A percentile compares a stretch with the other conserved stretches of the same genome.
Conservation (phyloP, 2,797 vertebrate species). For the Ambastaia sidthimunki region DNA sequence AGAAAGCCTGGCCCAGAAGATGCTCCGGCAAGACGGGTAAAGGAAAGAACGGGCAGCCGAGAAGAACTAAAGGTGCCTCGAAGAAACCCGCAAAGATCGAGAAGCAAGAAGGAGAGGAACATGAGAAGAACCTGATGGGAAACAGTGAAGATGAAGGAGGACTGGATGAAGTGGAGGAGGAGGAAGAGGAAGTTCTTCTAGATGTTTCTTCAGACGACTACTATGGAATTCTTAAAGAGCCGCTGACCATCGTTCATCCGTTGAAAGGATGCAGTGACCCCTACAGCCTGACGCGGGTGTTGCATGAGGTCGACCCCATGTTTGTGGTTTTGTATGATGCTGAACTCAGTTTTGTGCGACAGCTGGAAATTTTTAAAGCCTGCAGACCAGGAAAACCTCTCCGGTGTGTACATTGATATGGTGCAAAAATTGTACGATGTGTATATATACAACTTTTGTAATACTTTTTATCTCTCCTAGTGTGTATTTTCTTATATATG, state of each 20-base stretch:
- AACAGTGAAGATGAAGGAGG: constrained; percentile 73
- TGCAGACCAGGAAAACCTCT: constrained; percentile 87
- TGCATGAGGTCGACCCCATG: constrained; percentile 90
- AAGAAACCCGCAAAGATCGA: constrained; percentile 66
- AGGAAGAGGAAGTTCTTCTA: constrained; percentile 74
- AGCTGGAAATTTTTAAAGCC: constrained; percentile 93
- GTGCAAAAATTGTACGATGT: background rate
- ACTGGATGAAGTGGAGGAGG: constrained; percentile 57
- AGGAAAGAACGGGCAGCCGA: constrained; percentile 68
- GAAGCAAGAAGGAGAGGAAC: constrained; percentile 13
- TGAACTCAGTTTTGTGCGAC: constrained; percentile 91
- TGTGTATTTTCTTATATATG: constrained; percentile 97
- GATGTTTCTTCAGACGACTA: constrained; percentile 87
- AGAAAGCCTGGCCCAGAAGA: constrained; percentile 67
- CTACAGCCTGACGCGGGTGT: constrained; percentile 88
- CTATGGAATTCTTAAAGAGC: constrained; percentile 90
- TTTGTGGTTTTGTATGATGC: constrained; percentile 93
- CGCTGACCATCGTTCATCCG: constrained; percentile 90
- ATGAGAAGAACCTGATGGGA: constrained; percentile 60
- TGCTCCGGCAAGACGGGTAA: constrained; percentile 69
- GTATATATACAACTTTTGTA: background rate
- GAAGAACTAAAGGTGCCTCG: constrained; percentile 64
- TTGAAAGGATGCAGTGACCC: constrained; percentile 90
- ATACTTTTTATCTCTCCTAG: constrained; percentile 64
- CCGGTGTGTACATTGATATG: constrained; percentile 70